Evolutionary conservation across 2,888 invertebrate genomes (phyloP), one percentile per base, ranked within the genome.

Genomic region (Pyrochroa serraticornis): DNA sequence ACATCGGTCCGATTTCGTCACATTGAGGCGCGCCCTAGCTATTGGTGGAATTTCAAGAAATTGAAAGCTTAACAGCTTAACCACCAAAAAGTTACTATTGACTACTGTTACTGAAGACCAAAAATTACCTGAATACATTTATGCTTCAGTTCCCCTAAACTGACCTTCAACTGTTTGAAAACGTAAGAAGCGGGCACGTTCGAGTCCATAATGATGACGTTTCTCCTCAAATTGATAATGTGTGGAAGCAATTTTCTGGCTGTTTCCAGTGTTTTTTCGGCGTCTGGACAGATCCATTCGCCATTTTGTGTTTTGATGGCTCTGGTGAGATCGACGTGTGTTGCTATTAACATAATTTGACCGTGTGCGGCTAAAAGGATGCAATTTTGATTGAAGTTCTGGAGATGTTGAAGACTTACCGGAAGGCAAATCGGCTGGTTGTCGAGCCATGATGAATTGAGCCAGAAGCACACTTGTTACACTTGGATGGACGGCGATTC

Each of bases 401-500:
- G 33, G 12, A 22, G 35, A 6, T 12, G n/a, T 6, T 34, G 3
- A 7, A 10, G 33, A 71, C 75, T 75, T 77, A 85, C 86, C 83
- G 60, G 73, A 64, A 9, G 77, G 73, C 54, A 76, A 58, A 64
- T 78, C 77, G 6, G 77, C 72, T 8, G 71, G 68, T 68, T 79
- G 77, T 50, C 90, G 80, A 35, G 88, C 85, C 73, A 88, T 83
- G 54, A 91, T 81, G 76, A 91, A 91, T 87, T 85, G 55, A 91
- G 78, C 91, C 91, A 91, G 79, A 89, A 91, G 67, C 84, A 82
- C 31, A 88, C 84, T 75, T 87, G 86, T 62, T 86, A 85, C 31
- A 87, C 77, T 75, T 89, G 88, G 61, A 88, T 85, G 39, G 83
- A 83, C 6, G 87, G 81, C 5, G 88, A 82, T 70, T 90, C 89